Conservation (phyloP, 1,140 invertebrate species). For the Anastrepha obliqua region DNA sequence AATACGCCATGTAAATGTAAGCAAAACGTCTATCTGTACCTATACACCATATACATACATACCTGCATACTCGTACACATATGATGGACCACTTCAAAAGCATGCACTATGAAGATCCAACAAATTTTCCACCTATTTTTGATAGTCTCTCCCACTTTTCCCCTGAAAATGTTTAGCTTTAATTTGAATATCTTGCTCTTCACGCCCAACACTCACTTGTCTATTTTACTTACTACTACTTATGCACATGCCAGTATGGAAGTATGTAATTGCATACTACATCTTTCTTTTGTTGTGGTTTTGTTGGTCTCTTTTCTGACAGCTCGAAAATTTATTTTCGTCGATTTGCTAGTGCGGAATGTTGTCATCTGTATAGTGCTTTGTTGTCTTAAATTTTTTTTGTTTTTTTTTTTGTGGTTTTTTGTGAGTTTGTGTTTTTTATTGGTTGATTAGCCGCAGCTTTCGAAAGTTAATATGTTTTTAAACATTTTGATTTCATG, state of each 20-base stretch:
- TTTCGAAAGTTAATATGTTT: constrained; percentile 52
- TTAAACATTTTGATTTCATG: constrained; percentile 38
- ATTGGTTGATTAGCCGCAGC: constrained; percentile 43
- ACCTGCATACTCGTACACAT: no score
- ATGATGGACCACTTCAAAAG: no score
- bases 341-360: constrained; percentile 41
- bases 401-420: not conserved
- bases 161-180: not conserved
- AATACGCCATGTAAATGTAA: no score
- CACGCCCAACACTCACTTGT: constrained; percentile 28
- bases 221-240: not conserved
- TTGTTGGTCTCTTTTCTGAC: constrained; percentile 43
- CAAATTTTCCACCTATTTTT: not conserved
- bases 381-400: constrained; percentile 23
- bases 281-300: constrained; percentile 40
- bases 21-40: no score
- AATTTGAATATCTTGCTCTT: constrained; percentile 12
- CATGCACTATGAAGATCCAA: not conserved
- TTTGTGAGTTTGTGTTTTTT: constrained; percentile 11
- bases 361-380: constrained; percentile 26
- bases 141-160: constrained; percentile 36
- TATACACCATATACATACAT: no score
- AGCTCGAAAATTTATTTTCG: constrained; percentile 51
- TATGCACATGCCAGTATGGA: not conserved
- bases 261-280: not conserved